These are phyloP conservation scores for Pomacea canaliculata DNA, from an alignment of 2,888 invertebrate genomes.

Conservation along the genomic window DNA sequence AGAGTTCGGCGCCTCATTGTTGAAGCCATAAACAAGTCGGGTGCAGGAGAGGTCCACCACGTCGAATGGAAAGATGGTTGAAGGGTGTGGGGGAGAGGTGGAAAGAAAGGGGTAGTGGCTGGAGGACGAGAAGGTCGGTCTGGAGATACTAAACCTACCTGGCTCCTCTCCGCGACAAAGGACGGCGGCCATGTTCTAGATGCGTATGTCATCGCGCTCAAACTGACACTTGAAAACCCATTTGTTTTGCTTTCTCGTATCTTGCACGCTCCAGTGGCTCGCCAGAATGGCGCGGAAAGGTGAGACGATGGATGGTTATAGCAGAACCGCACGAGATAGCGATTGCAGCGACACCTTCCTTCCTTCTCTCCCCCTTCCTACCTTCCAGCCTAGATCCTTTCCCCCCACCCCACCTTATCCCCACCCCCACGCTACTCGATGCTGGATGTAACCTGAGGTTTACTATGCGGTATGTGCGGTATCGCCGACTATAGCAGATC, in stretches of 20 bases:
- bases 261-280: slow-evolving; percentile 1
- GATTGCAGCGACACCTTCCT: background rate
- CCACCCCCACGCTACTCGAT: background rate
- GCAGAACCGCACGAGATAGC: too few relatives aligned
- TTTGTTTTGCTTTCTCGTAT: slow-evolving; percentile 28
- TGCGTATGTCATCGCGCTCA: slow-evolving; percentile 21
- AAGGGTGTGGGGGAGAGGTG: too few relatives aligned
- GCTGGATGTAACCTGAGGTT: too few relatives aligned
- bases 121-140: background rate
- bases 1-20: too few relatives aligned
- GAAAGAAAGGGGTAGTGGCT: too few relatives aligned
- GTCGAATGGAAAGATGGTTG: too few relatives aligned
- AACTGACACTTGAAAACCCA: slow-evolving; percentile 28
- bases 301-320: too few relatives aligned
- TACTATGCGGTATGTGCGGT: too few relatives aligned
- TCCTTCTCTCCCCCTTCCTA: background rate
- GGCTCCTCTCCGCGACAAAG: slow-evolving; percentile 12
- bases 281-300: background rate
- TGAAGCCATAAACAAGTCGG: too few relatives aligned
- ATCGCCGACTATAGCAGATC: too few relatives aligned
- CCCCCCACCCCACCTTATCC: background rate
- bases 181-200: slow-evolving; percentile 20
- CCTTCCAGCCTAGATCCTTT: background rate
- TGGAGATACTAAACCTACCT: slow-evolving; percentile 17
- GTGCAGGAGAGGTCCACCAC: too few relatives aligned